phyloP scores from a whole-genome alignment of 1,140 invertebrate genomes.

The Bombus ignitus region DNA sequence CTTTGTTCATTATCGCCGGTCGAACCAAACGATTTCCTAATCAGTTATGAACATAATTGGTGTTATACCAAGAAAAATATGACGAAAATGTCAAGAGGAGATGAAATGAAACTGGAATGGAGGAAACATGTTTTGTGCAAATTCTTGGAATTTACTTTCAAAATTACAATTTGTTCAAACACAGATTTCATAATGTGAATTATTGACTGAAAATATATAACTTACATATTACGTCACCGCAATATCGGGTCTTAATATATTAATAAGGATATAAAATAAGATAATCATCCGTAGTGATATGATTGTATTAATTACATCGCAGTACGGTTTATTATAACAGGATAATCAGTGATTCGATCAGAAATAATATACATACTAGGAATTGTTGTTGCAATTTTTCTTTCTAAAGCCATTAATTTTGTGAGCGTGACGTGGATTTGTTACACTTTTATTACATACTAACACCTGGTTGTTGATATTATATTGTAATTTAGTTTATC shows the following conservation, averaged over 20 bases:
- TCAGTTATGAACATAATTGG: background rate
- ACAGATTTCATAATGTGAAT: no score
- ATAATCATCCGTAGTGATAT: background rate
- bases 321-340: background rate
- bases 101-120: no score
- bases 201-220: no score
- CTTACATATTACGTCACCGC: no score
- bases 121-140: background rate
- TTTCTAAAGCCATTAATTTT: background rate
- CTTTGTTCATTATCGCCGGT: slow-evolving; percentile 2
- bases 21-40: slow-evolving; percentile 11
- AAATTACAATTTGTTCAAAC: no score
- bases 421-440: background rate
- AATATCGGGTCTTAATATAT: background rate
- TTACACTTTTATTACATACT: background rate
- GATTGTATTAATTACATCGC: background rate
- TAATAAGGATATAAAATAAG: slow-evolving; percentile 41
- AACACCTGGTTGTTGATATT: background rate
- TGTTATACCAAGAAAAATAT: background rate
- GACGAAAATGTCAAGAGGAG: background rate
- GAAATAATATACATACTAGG: background rate
- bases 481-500: background rate
- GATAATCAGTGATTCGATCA: no score
- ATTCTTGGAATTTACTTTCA: background rate
- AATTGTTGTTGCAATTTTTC: background rate